Conservation (phyloP, 1,140 invertebrate genomes). For the Linepithema humile region DNA sequence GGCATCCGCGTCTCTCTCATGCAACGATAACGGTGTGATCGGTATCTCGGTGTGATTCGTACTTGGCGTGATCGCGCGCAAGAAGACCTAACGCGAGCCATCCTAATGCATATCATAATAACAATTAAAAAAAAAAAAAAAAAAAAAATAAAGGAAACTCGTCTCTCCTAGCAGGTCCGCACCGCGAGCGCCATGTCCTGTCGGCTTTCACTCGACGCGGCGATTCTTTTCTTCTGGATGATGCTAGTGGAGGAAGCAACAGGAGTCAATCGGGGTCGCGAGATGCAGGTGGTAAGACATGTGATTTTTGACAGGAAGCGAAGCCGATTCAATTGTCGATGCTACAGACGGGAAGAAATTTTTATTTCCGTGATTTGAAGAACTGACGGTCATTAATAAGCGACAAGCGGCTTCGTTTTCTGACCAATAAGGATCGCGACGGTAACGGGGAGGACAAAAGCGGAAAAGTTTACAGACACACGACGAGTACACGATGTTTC, state of each 20-base stretch:
- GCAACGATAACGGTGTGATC: constrained; percentile 9
- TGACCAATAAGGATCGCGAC: not conserved
- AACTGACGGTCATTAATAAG: too few species aligned
- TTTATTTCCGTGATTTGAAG: not conserved
- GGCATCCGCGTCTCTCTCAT: constrained; percentile 36
- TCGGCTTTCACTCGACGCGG: constrained; percentile 21
- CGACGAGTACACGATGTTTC: constrained; percentile 45
- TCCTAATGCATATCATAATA: not conserved
- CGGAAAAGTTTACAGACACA: constrained; percentile 36
- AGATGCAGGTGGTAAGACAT: not conserved
- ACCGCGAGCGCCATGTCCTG: not conserved
- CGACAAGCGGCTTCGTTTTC: constrained; percentile 2
- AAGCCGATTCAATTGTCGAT: not conserved
- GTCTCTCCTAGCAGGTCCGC: not conserved
- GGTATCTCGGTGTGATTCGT: constrained; percentile 5
- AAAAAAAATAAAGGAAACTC: not conserved
- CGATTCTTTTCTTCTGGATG: not conserved
- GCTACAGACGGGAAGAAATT: not conserved
- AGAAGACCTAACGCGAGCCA: not conserved
- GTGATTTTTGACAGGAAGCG: not conserved
- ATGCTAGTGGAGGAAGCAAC: not conserved
- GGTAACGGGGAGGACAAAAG: not conserved
- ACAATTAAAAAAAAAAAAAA: too few species aligned
- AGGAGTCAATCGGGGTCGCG: too few species aligned
- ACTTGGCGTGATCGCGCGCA: constrained; percentile 2